phyloP scores from a whole-genome alignment of 1,140 invertebrate species.

The Leptestheria dahalacensis region DNA sequence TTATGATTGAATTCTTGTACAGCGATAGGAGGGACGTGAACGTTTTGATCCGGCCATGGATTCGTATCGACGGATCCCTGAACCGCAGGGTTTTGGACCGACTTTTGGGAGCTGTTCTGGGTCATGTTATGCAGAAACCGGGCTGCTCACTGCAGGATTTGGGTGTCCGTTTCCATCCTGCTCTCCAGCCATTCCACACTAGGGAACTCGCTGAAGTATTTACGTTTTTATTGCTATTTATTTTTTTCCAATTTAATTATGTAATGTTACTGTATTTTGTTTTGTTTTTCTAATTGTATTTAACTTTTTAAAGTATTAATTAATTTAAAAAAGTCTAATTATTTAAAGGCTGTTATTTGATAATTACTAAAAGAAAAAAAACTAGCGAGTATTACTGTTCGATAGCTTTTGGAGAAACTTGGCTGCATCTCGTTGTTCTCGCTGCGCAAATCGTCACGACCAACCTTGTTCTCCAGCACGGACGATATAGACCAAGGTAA shows the following conservation, averaged over 20 bases:
- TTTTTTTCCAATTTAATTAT: conserved; percentile 10
- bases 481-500: conserved; percentile 24
- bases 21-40: conserved; percentile 19
- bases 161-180: conserved; percentile 35
- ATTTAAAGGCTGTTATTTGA: no score
- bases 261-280: no score
- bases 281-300: no score
- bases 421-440: conserved; percentile 27
- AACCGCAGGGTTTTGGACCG: conserved; percentile 50
- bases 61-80: conserved; percentile 51
- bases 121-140: conserved; percentile 13
- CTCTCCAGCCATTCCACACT: conserved; percentile 34
- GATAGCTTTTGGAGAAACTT: conserved; percentile 30
- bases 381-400: no score
- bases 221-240: conserved; percentile 5
- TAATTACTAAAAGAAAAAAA: no score
- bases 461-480: conserved; percentile 29
- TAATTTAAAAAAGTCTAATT: no score
- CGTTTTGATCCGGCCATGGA: conserved; percentile 44
- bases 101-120: conserved; percentile 42
- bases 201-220: conserved; percentile 34
- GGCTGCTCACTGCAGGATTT: conserved; percentile 31
- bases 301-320: no score
- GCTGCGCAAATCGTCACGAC: conserved; percentile 23
- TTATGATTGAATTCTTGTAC: neutral